Base-by-base conservation (phyloP, 53 echinoderm and acorn worm genomes). In the Holothuria leucospilota region DNA sequence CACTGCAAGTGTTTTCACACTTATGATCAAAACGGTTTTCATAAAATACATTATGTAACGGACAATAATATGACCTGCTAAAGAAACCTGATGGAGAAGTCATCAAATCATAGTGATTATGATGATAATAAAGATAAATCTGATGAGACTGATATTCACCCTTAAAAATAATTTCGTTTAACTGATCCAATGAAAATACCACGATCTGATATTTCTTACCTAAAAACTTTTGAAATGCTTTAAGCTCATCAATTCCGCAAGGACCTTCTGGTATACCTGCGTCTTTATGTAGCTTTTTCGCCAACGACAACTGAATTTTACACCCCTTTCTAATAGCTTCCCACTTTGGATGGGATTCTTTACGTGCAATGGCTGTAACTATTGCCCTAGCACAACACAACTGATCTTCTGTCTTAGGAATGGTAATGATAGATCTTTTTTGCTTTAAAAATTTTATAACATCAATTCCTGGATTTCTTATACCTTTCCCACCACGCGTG, bases 1-100 rank as follows among this genome's bases (percentile, higher is more conserved):
- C 30, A 38, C 60, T 69, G 21, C 69, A 69, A 10, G 69, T 69
- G 69, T 69, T n/a, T n/a, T n/a, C n/a, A n/a, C n/a, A n/a, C n/a
- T n/a, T n/a, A n/a, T n/a, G n/a, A n/a, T n/a, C n/a, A n/a, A n/a
- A n/a, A n/a, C n/a, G n/a, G n/a, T n/a, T n/a, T n/a, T n/a, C n/a
- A n/a, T n/a, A n/a, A n/a, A 69, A 27, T 38, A 40, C 69, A 69
- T 1, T 69, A 40, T 69, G 69, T 20, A 38, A 38, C 20, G 69
- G 21, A 20, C 69, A 69, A 24, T 69, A 69, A 12, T 69, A 69
- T 6, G 30, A 38, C 30, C 39, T 69, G 20, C 25, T 69, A 69
- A 69, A 69, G 69, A 69, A 69, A 24, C 15, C 69, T 20, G 69
- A 29, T 5, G 39, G 34, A 69, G 34, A 29, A 0, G 39, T 38